Evolutionary conservation across 2,113 vertebrate genomes (phyloP), one percentile per base, ranked within the genome.

Genomic region (Miniopterus natalensis): DNA sequence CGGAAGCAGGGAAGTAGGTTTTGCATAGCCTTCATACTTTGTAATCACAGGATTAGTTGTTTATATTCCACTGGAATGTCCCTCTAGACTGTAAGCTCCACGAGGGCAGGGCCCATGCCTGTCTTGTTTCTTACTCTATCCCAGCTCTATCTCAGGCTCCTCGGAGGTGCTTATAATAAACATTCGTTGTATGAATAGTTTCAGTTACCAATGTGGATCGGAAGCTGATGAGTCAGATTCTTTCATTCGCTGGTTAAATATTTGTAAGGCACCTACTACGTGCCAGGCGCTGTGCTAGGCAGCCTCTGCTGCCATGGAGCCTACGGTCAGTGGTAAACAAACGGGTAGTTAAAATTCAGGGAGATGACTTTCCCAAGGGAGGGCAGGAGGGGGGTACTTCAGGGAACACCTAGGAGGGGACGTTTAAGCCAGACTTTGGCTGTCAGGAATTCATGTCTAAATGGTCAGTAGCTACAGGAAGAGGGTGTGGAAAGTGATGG

Each of bases 101-200:
- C 25, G 45, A 63, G 17, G 57, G 21, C 51, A 94, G 70, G 27
- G 27, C 68, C 80, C 31, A 36, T 42, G 10, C 78, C 15, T 75
- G 20, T 36, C 65, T 97, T 71, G 53, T 85, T 91, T 36, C 40
- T 17, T 17, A 53, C 75, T 87, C 11, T 70, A 65, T 61, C 68
- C 7, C 66, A 25, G 36, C 36, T 92, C 12, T 79, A 23, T 42
- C 63, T 87, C 31, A 84, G 49, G 21, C 53, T 87, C 25, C n/a
- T 25, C 51, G 57, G 27, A 81, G 78, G 47, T 70, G 27, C 25
- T 89, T 57, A 94, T 21, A 36, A 36, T 75, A 80, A 57, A 55
- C 79, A 92, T 87, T 83, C 93, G 25, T 85, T 93, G 45, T 31
- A 90, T 84, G 70, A 96, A 55, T 86, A 88, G 42, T 93, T 87